Evolutionary conservation across 2,888 invertebrate species (phyloP), one percentile per base, ranked within the genome.

Genomic region (Lasioglossum marginatum): DNA sequence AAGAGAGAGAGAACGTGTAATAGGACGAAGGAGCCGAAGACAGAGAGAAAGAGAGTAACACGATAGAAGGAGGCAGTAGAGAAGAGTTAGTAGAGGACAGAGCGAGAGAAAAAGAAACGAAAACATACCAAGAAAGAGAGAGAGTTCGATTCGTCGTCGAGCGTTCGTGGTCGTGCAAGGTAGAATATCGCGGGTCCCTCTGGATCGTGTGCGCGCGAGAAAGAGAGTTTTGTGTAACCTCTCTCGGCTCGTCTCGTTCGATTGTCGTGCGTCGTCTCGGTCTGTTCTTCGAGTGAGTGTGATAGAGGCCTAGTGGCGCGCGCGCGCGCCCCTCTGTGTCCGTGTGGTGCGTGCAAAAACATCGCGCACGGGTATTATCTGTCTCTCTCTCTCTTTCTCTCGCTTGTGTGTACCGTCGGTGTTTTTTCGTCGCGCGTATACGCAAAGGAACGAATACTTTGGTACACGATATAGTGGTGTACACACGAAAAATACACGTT

Each of bases 201-300:
- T 87, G 77, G 73, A 72, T 76, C 74, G 81, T 85, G 85, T 73
- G 71, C 83, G 79, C 77, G 84, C 72, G 73, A 82, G 34, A 34
- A 34, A 66, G 27, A 77, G 48, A 75, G 72, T 82, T 82, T 86
- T 31, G 19, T 68, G 66, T 87, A 83, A 86, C 86, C 80, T 87
- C 63, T 63, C 63, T 63, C 63, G 63, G 27, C 14, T 63, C 87
- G 71, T 70, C 71, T 81, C 84, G 87, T 88, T 87, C 87, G 87
- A 87, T 82, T 82, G 80, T 85, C 87, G 87, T 88, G 88, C 86
- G 79, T 89, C 88, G 87, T 88, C 82, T 86, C 82, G 84, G 82
- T 79, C 19, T 52, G 79, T 75, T 79, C 34, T 43, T 70, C 70
- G 34, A 73, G 84, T 66, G 86, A 82, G 82, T 81, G 88, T 83